Base-by-base conservation (phyloP, 2,797 vertebrate species). In the Sternotherus odoratus region DNA sequence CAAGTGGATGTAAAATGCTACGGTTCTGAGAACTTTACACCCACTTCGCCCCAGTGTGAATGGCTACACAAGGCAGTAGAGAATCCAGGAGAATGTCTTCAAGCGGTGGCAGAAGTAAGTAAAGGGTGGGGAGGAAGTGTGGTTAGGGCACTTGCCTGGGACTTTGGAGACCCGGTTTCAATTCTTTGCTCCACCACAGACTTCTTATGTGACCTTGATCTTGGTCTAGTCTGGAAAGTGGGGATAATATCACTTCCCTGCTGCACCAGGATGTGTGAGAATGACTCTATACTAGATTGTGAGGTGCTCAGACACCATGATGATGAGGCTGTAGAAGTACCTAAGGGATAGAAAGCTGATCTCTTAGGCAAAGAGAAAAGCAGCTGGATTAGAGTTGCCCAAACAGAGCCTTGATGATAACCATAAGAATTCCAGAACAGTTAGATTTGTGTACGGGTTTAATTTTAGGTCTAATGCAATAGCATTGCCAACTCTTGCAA, bases 371-470 rank as follows among this genome's bases (percentile, higher is more conserved):
- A 66, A 16, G 15, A 19, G 16, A 66, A 66, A 66, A 13, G 33
- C 49, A 21, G 3, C 33, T 36, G 12, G 11, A 9, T 50, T 36
- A 3, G 33, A 36, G 49, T 3, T 0, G 28, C 48, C 11, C 30
- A 72, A 77, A 87, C 89, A 60, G 11, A 72, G 77, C 88, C 66
- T 72, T 77, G 63, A 75, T 53, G 46, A 46, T 39, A 87, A 78
- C 11, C 66, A 51, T 51, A 77, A 81, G 79, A 95, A 66, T 10
- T 54, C 5, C 2, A 83, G 85, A 53, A 80, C 43, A 2, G 2
- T 0, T 39, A 63, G 26, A 87, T 56, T 66, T 82, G 60, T 78
- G 51, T 43, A 39, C 50, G 0, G 0, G 10, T 72, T 6, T 1
- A 16, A 39, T 75, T 82, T 48, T 74, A 92, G 2, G 0, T 57